These are phyloP conservation scores for Ecliptopera silaceata DNA, from an alignment of 2,888 invertebrate species.

Conservation along the genomic window DNA sequence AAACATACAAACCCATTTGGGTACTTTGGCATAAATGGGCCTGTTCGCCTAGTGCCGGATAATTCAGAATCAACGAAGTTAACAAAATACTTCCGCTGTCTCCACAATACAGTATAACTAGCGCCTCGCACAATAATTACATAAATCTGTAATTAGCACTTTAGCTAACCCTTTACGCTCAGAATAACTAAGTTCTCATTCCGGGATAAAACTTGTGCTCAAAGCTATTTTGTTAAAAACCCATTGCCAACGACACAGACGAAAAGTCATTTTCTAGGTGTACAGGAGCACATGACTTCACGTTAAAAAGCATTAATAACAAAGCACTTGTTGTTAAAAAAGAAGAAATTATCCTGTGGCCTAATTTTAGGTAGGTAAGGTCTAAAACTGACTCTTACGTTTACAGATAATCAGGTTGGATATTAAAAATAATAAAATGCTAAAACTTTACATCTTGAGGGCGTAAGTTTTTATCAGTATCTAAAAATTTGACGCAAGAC, in stretches of 20 bases:
- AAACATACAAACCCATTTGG: not conserved
- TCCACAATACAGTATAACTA: not conserved
- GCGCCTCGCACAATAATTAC: not conserved
- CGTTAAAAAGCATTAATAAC: not conserved
- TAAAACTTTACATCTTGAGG: too few species aligned
- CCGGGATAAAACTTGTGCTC: not conserved
- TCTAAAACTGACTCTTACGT: not conserved
- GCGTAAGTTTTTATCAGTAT: too few species aligned
- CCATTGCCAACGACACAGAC: not conserved
- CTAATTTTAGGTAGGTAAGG: not conserved
- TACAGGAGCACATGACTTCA: not conserved
- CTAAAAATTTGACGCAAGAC: too few species aligned
- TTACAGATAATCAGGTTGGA: not conserved
- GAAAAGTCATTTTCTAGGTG: not conserved
- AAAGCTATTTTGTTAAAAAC: not conserved
- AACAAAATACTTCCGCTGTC: not conserved
- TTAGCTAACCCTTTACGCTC: not conserved
- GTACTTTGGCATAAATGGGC: not conserved
- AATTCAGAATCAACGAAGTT: not conserved
- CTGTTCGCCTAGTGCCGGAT: not conserved
- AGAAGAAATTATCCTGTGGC: not conserved
- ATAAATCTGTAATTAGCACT: not conserved
- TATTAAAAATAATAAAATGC: not conserved
- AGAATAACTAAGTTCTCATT: not conserved
- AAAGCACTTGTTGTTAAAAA: not conserved